Conservation (phyloP, 2,113 vertebrate genomes). For the Bufo bufo region DNA sequence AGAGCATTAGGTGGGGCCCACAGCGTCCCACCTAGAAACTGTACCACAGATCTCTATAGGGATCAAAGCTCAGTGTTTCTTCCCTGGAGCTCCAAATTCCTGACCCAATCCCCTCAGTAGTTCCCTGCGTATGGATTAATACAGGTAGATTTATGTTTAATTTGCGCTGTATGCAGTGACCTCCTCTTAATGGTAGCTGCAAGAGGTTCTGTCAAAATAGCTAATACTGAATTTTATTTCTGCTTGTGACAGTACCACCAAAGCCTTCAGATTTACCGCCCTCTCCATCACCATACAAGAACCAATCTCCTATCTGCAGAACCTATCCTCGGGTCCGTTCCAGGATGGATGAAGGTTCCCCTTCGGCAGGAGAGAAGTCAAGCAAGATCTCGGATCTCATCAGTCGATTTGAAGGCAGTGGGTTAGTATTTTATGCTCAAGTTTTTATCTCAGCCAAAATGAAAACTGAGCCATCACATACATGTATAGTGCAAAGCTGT, state of each 20-base stretch:
- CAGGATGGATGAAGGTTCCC: constrained; percentile 82
- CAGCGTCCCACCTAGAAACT: too few species aligned
- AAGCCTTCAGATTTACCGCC: constrained; percentile 89
- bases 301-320: constrained; percentile 71
- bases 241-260: constrained; percentile 85
- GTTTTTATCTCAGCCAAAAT: background rate
- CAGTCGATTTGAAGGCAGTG: constrained; percentile 92
- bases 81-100: too few species aligned
- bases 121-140: background rate
- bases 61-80: too few species aligned
- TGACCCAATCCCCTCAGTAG: too few species aligned
- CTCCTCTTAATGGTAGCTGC: background rate
- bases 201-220: background rate
- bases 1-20: too few species aligned
- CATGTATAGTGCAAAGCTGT: too few species aligned
- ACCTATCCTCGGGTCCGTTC: constrained; percentile 70
- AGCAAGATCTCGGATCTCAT: constrained; percentile 94
- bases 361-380: constrained; percentile 75
- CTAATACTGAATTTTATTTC: constrained; percentile 26
- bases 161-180: background rate
- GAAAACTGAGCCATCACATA: background rate
- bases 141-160: background rate
- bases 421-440: constrained; percentile 71
- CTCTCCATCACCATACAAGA: constrained; percentile 70
- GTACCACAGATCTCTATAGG: too few species aligned